Evolutionary conservation across 2,113 vertebrate species (phyloP).

Genomic region (Passer domesticus): DNA sequence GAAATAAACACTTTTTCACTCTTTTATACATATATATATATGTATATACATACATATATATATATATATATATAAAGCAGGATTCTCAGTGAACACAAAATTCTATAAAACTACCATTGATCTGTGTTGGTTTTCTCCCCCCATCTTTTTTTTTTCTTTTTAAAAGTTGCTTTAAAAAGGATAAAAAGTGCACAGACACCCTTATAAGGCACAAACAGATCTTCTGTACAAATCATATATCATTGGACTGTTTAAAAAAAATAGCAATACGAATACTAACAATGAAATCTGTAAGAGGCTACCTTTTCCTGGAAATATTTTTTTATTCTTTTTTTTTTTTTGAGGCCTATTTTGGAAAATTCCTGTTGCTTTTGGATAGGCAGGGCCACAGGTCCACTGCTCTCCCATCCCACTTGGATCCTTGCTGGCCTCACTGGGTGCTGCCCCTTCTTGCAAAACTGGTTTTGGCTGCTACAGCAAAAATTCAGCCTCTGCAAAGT

Average conservation of each 20-base stretch:
- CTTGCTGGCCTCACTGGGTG: not conserved
- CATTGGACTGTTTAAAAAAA: constrained; percentile 55
- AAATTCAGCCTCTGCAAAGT: not conserved
- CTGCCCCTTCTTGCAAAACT: not conserved
- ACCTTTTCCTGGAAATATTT: constrained; percentile 31
- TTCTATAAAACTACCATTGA: constrained; percentile 68
- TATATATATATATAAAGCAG: not conserved
- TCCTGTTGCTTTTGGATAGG: not conserved
- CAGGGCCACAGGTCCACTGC: not conserved
- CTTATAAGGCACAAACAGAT: constrained; percentile 86
- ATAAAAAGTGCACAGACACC: constrained; percentile 83
- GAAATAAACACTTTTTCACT: constrained; percentile 53
- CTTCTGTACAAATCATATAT: constrained; percentile 69
- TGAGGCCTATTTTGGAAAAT: constrained; percentile 27
- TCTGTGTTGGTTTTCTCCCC: constrained; percentile 40
- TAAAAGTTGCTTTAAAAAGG: constrained; percentile 77
- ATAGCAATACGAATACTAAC: constrained; percentile 56
- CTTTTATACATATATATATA: not conserved
- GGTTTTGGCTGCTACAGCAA: not conserved
- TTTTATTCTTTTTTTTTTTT: not conserved
- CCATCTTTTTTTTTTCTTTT: constrained; percentile 30
- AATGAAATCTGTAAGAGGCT: constrained; percentile 56
- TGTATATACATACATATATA: not conserved
- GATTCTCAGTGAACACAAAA: constrained; percentile 59
- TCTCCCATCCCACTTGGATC: not conserved